Base-by-base conservation (phyloP, 2,797 vertebrate genomes). In the Dendrocincla fuliginosa region DNA sequence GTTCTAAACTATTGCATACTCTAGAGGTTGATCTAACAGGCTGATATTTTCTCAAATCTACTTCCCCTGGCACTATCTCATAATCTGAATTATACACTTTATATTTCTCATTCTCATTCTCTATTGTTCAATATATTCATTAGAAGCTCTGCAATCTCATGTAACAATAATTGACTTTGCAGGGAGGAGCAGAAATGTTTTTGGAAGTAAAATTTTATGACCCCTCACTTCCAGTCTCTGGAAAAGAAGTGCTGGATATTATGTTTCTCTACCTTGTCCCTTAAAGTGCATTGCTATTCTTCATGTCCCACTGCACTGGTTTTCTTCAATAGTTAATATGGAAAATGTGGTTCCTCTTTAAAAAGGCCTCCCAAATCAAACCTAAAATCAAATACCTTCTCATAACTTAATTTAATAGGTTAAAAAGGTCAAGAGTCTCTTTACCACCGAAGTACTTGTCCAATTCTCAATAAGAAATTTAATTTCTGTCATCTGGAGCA, bases 401-500 rank as follows among this genome's bases (percentile, higher is more conserved):
- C 13, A 13, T 49, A 80, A 78, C 61, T 88, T 85, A 55, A 89
- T 87, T 90, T 75, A 73, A 86, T 79, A 47, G 53, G 57, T 68
- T 86, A 71, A 89, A 85, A 93, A 91, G 61, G 53, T 84, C 75
- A 87, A 90, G 46, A 80, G 82, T 35, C 23, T 77, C 56, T 69
- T 74, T n/a, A 84, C 24, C 44, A 78, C 41, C 67, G 27, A 88
- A 80, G 77, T 47, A 80, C 33, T 65, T 84, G 44, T 61, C 67
- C 41, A 86, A 5, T 68, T 91, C 44, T 74, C 80, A 90, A 4
- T 9, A 47, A 63, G 41, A 86, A 92, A 92, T 59, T 10, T 13
- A 42, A 93, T 85, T 88, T 90, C 57, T 60, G 37, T 74, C 41
- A 63, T 88, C 47, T 91, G 41, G 30, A 90, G 41, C n/a, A 85